Conservation (phyloP, 2,888 invertebrate genomes). For the Chydorus sphaericus region DNA sequence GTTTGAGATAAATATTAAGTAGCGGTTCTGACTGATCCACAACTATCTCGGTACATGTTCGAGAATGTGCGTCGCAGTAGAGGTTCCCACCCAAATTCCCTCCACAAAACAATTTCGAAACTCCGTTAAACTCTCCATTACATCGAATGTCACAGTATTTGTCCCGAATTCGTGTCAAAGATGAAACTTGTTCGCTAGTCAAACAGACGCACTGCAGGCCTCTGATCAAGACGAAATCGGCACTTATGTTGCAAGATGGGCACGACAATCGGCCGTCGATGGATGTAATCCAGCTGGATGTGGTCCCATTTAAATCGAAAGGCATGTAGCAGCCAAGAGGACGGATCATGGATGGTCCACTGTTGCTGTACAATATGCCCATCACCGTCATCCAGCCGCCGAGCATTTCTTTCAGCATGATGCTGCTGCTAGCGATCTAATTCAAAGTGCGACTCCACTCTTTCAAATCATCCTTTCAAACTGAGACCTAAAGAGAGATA, state of each 20-base stretch:
- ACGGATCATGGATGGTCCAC: neutral
- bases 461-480: too few relatives aligned
- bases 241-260: neutral
- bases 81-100: constrained; percentile 6
- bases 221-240: neutral
- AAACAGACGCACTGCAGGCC: constrained; percentile 1
- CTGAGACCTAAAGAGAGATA: too few relatives aligned
- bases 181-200: neutral
- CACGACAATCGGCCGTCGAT: neutral
- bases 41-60: neutral
- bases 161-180: neutral
- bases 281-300: neutral
- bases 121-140: neutral
- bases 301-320: neutral
- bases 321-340: neutral
- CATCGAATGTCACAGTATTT: neutral
- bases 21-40: too few relatives aligned
- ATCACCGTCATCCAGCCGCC: too few relatives aligned
- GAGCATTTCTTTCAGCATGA: too few relatives aligned
- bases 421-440: too few relatives aligned
- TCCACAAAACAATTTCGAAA: neutral
- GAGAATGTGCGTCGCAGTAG: neutral
- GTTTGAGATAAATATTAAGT: neutral
- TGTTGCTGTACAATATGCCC: too few relatives aligned
- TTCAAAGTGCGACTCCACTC: too few relatives aligned